These are phyloP conservation scores for Apostichopus japonicus DNA, from an alignment of 35 echinoderm and acorn worm genomes.

Conservation along the genomic window DNA sequence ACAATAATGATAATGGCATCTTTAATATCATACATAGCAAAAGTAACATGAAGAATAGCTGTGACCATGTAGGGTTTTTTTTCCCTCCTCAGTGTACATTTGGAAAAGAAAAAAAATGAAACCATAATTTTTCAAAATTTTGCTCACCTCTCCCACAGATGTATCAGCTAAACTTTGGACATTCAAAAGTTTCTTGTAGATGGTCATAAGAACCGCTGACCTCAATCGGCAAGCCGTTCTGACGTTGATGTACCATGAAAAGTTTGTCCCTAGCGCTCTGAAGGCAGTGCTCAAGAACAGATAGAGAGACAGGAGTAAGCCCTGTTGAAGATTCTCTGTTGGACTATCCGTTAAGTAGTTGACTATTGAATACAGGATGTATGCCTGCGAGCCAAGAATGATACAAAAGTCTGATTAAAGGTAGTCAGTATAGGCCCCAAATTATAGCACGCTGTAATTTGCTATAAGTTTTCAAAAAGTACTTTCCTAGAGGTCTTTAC, in stretches of 20 bases:
- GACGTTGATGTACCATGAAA: slow-evolving; percentile 77
- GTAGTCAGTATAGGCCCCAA: too few relatives aligned
- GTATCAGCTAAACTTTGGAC: slow-evolving; percentile 62
- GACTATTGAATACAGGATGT: slow-evolving; percentile 68
- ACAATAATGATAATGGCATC: too few relatives aligned
- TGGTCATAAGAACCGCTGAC: slow-evolving; percentile 69
- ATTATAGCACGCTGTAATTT: too few relatives aligned
- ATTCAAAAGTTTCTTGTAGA: slow-evolving; percentile 80
- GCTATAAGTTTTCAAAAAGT: too few relatives aligned
- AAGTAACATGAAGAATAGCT: too few relatives aligned
- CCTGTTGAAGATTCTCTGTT: slow-evolving; percentile 17
- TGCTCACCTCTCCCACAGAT: slow-evolving; percentile 81
- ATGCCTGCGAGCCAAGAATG: slow-evolving; percentile 50
- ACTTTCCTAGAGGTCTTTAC: too few relatives aligned
- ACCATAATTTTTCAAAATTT: too few relatives aligned
- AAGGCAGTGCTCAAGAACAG: slow-evolving; percentile 56
- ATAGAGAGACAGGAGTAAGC: slow-evolving; percentile 47
- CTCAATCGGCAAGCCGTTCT: slow-evolving; percentile 70
- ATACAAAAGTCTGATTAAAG: neutral
- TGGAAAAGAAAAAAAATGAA: too few relatives aligned
- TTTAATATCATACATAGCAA: too few relatives aligned
- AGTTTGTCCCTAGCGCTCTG: slow-evolving; percentile 61
- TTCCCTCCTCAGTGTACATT: too few relatives aligned
- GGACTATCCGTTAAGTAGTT: slow-evolving; percentile 52
- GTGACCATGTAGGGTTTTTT: too few relatives aligned